A percentile compares a stretch with the other conserved stretches of the same genome.
phyloP scores from a whole-genome alignment of 2,888 invertebrate species.

The Tipula helvola region DNA sequence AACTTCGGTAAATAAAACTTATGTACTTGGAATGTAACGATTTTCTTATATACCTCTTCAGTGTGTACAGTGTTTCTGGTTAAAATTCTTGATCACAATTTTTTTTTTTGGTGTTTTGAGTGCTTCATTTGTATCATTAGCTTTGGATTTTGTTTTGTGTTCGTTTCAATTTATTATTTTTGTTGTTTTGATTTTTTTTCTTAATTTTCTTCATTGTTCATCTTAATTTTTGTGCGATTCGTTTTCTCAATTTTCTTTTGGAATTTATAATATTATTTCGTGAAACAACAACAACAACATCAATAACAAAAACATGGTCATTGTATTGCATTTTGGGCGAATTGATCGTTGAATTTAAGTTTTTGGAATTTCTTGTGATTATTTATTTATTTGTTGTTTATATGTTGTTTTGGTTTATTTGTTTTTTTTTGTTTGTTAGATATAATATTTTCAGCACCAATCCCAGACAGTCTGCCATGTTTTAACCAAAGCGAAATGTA shows the following conservation, averaged over 20 bases:
- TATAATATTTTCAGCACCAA: background rate
- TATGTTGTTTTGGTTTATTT: slow-evolving; percentile 4
- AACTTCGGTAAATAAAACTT: background rate
- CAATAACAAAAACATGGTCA: background rate
- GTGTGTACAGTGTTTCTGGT: background rate
- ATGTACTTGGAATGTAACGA: background rate
- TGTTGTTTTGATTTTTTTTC: background rate
- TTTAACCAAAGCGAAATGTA: background rate
- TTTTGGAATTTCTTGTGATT: background rate
- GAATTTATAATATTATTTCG: background rate
- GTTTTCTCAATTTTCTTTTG: background rate
- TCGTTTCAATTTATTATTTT: background rate
- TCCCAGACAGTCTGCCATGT: slow-evolving; percentile 4
- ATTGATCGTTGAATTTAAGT: background rate
- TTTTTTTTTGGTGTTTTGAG: background rate
- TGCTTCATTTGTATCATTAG: background rate
- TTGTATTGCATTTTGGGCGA: slow-evolving; percentile 4
- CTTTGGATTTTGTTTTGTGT: slow-evolving; percentile 4
- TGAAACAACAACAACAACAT: background rate
- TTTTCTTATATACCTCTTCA: background rate
- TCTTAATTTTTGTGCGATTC: background rate
- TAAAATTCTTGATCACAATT: background rate
- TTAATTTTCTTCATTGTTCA: slow-evolving; percentile 4
- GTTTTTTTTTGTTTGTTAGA: background rate
- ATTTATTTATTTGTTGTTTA: background rate